phyloP scores from a whole-genome alignment of 2,888 invertebrate genomes.

The Leptura quadrifasciata region DNA sequence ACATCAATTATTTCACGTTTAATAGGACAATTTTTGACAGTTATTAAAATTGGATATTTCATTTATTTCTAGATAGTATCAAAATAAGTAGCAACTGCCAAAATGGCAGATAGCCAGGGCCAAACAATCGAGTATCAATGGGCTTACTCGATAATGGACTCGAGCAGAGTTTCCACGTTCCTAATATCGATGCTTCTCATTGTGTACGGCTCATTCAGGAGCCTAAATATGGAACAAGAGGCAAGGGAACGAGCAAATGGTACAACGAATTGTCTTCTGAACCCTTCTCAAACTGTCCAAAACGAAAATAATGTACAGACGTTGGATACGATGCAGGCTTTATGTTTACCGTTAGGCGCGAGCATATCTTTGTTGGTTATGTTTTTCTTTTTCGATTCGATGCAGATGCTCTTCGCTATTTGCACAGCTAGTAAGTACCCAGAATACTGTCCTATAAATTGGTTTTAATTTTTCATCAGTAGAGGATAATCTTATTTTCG shows the following conservation, averaged over 20 bases:
- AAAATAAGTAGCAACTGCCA: constrained; percentile 32
- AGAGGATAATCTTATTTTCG: no score
- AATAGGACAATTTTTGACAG: constrained; percentile 42
- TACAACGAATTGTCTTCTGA: constrained; percentile 70
- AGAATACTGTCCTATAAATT: not conserved
- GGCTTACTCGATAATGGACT: constrained; percentile 98
- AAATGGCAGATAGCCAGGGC: constrained; percentile 65
- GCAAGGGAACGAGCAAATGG: constrained; percentile 83
- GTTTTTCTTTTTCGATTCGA: constrained; percentile 99
- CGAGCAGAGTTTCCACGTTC: constrained; percentile 96
- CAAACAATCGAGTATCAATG: constrained; percentile 81
- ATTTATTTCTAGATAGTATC: constrained; percentile 33
- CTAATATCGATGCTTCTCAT: constrained; percentile 97
- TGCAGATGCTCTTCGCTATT: constrained; percentile 96
- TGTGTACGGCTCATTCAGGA: constrained; percentile 97
- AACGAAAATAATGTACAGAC: constrained; percentile 83
- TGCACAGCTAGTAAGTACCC: constrained; percentile 94
- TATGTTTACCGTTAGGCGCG: constrained; percentile 96
- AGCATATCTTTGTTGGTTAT: constrained; percentile 96
- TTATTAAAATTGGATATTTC: constrained; percentile 1
- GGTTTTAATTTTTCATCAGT: no score
- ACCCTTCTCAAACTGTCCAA: constrained; percentile 67
- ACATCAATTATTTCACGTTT: constrained; percentile 27
- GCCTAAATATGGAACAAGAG: constrained; percentile 96
- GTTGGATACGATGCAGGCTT: constrained; percentile 96